Percentiles rank a stretch among this genome's conserved stretches.
phyloP scores from a whole-genome alignment of 1,140 invertebrate species.

The Panonychus citri region DNA sequence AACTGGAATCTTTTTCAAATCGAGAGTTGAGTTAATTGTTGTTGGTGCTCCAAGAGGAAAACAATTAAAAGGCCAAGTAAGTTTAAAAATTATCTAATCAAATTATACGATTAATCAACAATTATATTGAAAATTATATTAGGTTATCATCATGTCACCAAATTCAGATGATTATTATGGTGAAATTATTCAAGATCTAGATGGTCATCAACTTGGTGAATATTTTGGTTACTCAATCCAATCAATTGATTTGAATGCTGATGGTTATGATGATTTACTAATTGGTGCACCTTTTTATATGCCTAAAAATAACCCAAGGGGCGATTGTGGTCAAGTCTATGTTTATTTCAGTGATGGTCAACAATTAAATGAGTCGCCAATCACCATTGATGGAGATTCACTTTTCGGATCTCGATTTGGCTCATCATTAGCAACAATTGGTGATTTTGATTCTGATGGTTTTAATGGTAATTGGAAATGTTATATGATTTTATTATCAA shows the following conservation, averaged over 20 bases:
- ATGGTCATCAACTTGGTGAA: slow-evolving; percentile 70
- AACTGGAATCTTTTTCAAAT: background rate
- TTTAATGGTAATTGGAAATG: slow-evolving; percentile 11
- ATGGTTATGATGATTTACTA: slow-evolving; percentile 71
- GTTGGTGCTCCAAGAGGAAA: background rate
- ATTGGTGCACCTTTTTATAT: slow-evolving; percentile 85
- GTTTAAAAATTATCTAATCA: background rate
- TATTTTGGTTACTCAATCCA: slow-evolving; percentile 84
- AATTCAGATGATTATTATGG: background rate
- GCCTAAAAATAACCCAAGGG: slow-evolving; percentile 7
- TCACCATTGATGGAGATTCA: too few species aligned
- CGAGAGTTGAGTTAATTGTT: background rate
- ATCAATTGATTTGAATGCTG: slow-evolving; percentile 70
- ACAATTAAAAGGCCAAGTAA: background rate
- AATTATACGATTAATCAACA: background rate
- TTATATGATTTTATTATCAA: too few species aligned
- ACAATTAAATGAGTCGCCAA: too few species aligned
- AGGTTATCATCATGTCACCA: background rate
- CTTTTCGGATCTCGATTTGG: slow-evolving; percentile 23
- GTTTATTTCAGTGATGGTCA: slow-evolving; percentile 20
- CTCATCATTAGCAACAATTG: slow-evolving; percentile 21
- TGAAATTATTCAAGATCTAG: slow-evolving; percentile 37
- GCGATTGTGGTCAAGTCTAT: slow-evolving; percentile 34
- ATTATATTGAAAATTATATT: background rate
- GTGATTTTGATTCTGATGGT: slow-evolving; percentile 28